These are phyloP conservation scores for Alosa sapidissima DNA, from an alignment of 2,797 vertebrate species.

Conservation along the genomic window DNA sequence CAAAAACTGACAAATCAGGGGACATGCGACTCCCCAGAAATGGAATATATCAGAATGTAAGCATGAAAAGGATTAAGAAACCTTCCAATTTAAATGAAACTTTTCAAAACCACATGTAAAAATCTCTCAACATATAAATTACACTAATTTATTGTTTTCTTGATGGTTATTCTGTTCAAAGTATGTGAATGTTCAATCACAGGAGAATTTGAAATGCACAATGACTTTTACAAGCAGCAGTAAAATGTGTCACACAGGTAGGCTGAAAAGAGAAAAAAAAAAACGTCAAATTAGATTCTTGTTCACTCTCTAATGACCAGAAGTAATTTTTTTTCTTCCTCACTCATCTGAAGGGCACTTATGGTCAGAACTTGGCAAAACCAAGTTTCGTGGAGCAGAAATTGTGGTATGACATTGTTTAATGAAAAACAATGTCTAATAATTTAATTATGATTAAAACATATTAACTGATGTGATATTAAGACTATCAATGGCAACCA, in stretches of 20 bases:
- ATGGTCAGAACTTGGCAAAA: conserved; percentile 65
- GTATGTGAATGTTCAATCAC: not conserved
- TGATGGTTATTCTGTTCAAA: not conserved
- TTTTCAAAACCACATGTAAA: conserved; percentile 10
- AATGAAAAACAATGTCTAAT: not conserved
- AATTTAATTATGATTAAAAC: not conserved
- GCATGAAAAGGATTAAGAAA: conserved; percentile 2
- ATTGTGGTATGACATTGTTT: conserved; percentile 20
- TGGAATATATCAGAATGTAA: conserved; percentile 51
- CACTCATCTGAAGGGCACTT: conserved; percentile 79
- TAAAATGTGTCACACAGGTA: conserved; percentile 23
- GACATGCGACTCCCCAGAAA: conserved; percentile 78
- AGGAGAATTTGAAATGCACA: not conserved
- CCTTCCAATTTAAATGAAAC: conserved; percentile 3
- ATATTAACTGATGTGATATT: conserved; percentile 18
- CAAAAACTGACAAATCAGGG: conserved; percentile 78
- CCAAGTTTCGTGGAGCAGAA: conserved; percentile 9
- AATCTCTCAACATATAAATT: conserved; percentile 7
- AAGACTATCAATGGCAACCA: not conserved
- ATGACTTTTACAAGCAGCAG: conserved; percentile 24
- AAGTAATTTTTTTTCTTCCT: conserved; percentile 51
- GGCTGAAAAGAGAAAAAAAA: not conserved
- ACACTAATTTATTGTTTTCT: not conserved
- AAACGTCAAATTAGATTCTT: not conserved
- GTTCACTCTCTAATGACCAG: conserved; percentile 51